Evolutionary conservation across 2,797 vertebrate species (phyloP).

Genomic region (Poliocrania exsul): DNA sequence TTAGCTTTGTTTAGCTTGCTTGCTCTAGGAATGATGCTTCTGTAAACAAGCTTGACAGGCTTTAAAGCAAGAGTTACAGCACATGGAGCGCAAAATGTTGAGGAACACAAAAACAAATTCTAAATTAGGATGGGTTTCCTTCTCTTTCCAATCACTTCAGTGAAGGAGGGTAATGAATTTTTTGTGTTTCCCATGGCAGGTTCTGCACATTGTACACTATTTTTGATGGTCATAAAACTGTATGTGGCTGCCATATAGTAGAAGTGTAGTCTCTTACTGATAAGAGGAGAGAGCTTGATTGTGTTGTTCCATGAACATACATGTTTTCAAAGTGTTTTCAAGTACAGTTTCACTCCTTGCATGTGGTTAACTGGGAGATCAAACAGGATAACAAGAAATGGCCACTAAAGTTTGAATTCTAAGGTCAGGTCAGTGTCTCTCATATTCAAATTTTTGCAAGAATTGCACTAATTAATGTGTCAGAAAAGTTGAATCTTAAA

Average conservation of each 20-base stretch:
- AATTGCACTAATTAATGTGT: background rate
- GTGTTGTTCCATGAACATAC: background rate
- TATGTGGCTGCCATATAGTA: background rate
- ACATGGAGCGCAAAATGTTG: background rate
- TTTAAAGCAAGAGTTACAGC: background rate
- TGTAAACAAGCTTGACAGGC: background rate
- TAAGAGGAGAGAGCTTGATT: background rate
- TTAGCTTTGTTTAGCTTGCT: background rate
- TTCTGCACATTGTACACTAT: background rate
- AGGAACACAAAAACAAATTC: background rate
- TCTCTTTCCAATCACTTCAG: background rate
- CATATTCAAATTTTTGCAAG: background rate
- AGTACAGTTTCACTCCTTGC: background rate
- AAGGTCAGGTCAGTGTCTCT: background rate
- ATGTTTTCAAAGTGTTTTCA: background rate
- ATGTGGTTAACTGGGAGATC: background rate
- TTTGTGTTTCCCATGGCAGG: background rate
- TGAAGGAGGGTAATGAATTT: background rate
- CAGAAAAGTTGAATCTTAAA: background rate
- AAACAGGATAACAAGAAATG: background rate
- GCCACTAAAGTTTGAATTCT: background rate
- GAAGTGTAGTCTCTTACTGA: background rate
- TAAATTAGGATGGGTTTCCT: background rate
- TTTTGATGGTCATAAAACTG: background rate
- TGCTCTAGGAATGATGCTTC: background rate